Evolutionary conservation across 2,113 vertebrate species (phyloP).

Genomic region (Mustela lutreola): DNA sequence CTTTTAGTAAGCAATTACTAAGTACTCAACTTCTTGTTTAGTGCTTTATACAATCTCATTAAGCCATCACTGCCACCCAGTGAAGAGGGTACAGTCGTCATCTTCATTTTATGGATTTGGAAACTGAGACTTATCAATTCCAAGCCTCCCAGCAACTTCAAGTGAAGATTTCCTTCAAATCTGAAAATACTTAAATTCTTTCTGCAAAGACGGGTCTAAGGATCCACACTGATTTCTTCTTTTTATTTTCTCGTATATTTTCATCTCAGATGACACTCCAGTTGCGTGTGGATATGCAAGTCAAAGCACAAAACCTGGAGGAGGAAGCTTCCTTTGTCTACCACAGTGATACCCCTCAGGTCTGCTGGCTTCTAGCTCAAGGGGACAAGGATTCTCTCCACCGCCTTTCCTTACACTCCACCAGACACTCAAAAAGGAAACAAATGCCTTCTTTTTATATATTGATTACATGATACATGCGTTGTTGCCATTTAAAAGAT

Average conservation of each 20-base stretch:
- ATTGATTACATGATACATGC: background rate
- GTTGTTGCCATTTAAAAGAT: background rate
- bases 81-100: background rate
- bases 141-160: background rate
- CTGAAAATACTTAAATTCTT: background rate
- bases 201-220: background rate
- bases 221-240: background rate
- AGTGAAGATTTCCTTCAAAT: constrained; percentile 10
- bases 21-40: background rate
- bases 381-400: background rate
- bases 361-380: background rate
- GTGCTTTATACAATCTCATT: background rate
- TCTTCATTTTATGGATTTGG: background rate
- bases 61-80: background rate
- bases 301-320: background rate
- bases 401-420: background rate
- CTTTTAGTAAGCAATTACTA: background rate
- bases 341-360: background rate
- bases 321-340: background rate
- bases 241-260: background rate
- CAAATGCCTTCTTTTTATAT: background rate
- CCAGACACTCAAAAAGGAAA: background rate
- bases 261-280: background rate
- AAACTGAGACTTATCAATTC: background rate
- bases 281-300: background rate